Evolutionary conservation across 2,888 invertebrate genomes (phyloP).

Genomic region (Acanthosepion pharaonis): DNA sequence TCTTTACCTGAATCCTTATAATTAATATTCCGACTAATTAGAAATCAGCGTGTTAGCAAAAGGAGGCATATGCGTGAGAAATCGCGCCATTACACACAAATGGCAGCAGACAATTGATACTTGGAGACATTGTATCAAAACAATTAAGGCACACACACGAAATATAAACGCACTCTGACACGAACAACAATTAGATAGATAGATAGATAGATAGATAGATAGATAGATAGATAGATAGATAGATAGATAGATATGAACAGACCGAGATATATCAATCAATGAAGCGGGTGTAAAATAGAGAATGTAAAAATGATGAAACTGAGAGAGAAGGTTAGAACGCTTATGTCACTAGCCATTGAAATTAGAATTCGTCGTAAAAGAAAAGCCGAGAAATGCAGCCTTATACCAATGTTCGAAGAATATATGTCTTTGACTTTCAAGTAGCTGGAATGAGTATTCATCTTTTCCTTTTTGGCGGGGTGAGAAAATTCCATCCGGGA

Average conservation of each 20-base stretch:
- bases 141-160: background rate
- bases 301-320: too few relatives aligned
- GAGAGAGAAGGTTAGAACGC: too few relatives aligned
- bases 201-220: background rate
- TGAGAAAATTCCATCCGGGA: too few relatives aligned
- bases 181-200: background rate
- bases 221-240: background rate
- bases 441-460: too few relatives aligned
- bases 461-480: too few relatives aligned
- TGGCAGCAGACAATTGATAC: background rate
- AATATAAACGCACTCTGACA: background rate
- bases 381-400: too few relatives aligned
- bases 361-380: too few relatives aligned
- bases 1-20: background rate
- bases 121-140: background rate
- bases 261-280: too few relatives aligned
- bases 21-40: background rate
- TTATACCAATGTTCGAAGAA: too few relatives aligned
- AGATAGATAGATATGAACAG: background rate
- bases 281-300: too few relatives aligned
- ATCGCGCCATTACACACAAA: background rate
- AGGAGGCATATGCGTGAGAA: background rate
- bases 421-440: too few relatives aligned
- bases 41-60: background rate
- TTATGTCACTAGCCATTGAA: too few relatives aligned